Conservation (phyloP, 2,797 vertebrate species). For the Bryconaethiops microstoma region DNA sequence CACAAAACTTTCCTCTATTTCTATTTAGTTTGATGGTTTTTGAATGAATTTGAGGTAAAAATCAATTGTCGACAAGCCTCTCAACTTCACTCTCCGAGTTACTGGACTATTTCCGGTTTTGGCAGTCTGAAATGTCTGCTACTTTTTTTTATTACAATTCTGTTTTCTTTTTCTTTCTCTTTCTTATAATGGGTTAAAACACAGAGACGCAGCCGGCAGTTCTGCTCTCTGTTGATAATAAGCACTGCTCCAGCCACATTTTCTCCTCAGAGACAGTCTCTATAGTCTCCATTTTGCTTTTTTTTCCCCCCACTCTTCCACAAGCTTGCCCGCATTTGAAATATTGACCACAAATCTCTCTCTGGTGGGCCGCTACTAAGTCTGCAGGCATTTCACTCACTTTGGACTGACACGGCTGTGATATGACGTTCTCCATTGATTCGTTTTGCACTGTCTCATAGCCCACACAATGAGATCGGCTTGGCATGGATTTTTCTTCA, state of each 20-base stretch:
- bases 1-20: neutral
- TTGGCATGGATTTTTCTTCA: conserved; percentile 77
- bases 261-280: conserved; percentile 26
- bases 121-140: conserved; percentile 33
- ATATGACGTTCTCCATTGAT: conserved; percentile 69
- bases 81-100: conserved; percentile 4
- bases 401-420: conserved; percentile 63
- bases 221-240: conserved; percentile 49
- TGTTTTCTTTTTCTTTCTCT: neutral
- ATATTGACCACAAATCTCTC: conserved; percentile 40
- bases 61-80: neutral
- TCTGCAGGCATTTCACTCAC: conserved; percentile 48
- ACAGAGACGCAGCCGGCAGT: conserved; percentile 28
- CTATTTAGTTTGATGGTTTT: neutral
- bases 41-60: conserved; percentile 14
- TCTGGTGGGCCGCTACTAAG: conserved; percentile 29
- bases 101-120: conserved; percentile 33
- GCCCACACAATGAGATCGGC: conserved; percentile 72
- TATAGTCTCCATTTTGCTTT: conserved; percentile 9
- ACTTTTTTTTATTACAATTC: conserved; percentile 33
- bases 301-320: neutral
- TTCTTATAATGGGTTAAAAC: conserved; percentile 30
- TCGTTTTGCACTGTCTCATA: conserved; percentile 74
- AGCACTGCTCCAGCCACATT: conserved; percentile 36
- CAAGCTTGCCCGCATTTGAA: conserved; percentile 34